Percentiles rank a stretch among this genome's conserved stretches.
Evolutionary conservation across 2,888 invertebrate genomes (phyloP).

Genomic region (Troilus luridus): DNA sequence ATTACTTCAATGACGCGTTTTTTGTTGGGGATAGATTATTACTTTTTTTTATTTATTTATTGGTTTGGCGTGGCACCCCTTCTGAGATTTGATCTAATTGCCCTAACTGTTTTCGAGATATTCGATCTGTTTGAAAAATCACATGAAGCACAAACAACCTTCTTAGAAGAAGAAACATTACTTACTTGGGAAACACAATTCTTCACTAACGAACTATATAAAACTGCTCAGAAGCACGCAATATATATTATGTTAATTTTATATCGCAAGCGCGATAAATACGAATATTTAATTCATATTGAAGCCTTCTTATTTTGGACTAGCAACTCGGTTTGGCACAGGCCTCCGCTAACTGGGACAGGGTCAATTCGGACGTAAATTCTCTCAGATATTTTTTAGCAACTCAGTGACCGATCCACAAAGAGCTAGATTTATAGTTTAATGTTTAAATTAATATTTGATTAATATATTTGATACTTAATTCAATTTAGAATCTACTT

Average conservation of each 20-base stretch:
- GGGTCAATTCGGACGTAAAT: slow-evolving; percentile 8
- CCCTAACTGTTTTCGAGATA: no score
- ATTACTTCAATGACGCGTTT: no score
- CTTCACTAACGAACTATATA: neutral
- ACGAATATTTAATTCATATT: neutral
- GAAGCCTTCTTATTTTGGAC: neutral
- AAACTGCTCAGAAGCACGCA: neutral
- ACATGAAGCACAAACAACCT: neutral
- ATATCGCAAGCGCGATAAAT: neutral
- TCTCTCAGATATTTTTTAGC: slow-evolving; percentile 2
- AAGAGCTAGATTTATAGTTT: neutral
- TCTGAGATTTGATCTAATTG: no score
- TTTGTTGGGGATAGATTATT: no score
- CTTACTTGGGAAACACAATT: neutral
- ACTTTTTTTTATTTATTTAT: no score
- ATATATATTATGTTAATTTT: neutral
- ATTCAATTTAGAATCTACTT: neutral
- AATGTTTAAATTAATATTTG: no score
- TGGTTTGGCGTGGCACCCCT: no score
- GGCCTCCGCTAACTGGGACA: neutral
- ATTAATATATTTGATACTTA: neutral
- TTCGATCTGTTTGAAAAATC: no score
- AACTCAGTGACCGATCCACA: neutral
- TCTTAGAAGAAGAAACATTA: neutral
- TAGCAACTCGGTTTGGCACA: neutral